Evolutionary conservation across 2,888 invertebrate species (phyloP), one percentile per base, ranked within the genome.

Genomic region (Phyllotreta striolata): DNA sequence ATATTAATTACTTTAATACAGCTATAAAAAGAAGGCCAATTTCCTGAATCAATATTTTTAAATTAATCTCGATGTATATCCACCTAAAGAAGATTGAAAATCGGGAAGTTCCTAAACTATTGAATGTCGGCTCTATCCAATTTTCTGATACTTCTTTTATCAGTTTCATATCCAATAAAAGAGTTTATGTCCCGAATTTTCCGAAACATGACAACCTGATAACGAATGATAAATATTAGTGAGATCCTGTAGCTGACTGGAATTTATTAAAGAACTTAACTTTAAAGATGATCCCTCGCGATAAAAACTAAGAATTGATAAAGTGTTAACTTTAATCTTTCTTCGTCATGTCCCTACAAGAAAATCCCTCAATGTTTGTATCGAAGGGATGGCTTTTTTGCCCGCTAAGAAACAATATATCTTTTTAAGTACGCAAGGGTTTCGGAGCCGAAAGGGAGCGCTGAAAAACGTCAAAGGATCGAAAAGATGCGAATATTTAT

Each of bases 381-480:
- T 69, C 64, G 66, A 57, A 62, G 55, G 59, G 49, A 12, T 49
- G 55, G 56, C 55, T 58, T 66, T 69, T 65, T 62, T 61, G 43
- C 38, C 43, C 38, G 10, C 55, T 55, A 63, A 55, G 58, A 64
- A 60, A 66, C 67, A 49, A 69, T 69, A 66, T 69, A 66, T 69
- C 69, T 69, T 69, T 55, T 49, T 57, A 62, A 68, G 68, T 62
- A 69, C 57, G 62, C 61, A 55, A 64, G 55, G 55, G 62, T 58
- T 62, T 58, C 55, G 43, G 57, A 13, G 13, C 57, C 44, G 24
- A 51, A 58, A 55, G 43, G 62, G 51, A 52, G 10, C 43, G 47
- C 24, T 24, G 49, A 62, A 62, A 59, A 62, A 64, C 61, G 51
- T 60, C 51, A 63, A 49, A 56, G 52, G 62, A 46, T 34, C 54